phyloP scores from a whole-genome alignment of 1,140 invertebrate species.

The Drosophila bocki region DNA sequence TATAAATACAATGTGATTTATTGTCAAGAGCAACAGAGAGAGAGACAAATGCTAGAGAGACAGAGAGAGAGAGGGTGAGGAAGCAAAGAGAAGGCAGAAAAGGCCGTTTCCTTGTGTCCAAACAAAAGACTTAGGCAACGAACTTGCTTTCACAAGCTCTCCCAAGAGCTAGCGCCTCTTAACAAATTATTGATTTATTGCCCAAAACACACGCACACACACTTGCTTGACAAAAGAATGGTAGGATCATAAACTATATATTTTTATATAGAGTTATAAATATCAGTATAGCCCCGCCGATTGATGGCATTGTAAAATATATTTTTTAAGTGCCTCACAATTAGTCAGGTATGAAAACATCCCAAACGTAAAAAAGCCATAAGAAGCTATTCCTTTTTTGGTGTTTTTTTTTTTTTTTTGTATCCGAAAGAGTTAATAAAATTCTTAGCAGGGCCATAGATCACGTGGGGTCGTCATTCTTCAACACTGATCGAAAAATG shows the following conservation, averaged over 20 bases:
- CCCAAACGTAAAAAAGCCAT: slow-evolving; percentile 15
- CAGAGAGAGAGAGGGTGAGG: neutral
- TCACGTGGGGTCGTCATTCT: slow-evolving; percentile 18
- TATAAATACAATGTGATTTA: slow-evolving; percentile 47
- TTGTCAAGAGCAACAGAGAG: slow-evolving; percentile 9
- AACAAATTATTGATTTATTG: slow-evolving; percentile 80
- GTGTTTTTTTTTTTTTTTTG: neutral
- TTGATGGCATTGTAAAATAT: slow-evolving; percentile 37
- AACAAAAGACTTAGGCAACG: slow-evolving; percentile 82
- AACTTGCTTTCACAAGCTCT: slow-evolving; percentile 78
- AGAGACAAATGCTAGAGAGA: neutral
- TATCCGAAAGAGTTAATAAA: slow-evolving; percentile 31
- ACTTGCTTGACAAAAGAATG: slow-evolving; percentile 26
- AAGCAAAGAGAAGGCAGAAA: slow-evolving; percentile 24
- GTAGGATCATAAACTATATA: slow-evolving; percentile 52
- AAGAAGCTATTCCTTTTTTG: slow-evolving; percentile 25
- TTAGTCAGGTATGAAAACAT: slow-evolving; percentile 61
- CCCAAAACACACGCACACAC: slow-evolving; percentile 36
- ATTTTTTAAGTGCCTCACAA: slow-evolving; percentile 68
- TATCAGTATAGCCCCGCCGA: slow-evolving; percentile 22
- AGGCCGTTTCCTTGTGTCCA: slow-evolving; percentile 59
- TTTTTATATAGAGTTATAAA: slow-evolving; percentile 40
- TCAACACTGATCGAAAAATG: neutral
- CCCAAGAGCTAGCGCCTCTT: slow-evolving; percentile 52
- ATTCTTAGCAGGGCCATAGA: slow-evolving; percentile 14